These are phyloP conservation scores for Lycopodina hypogea DNA, from an alignment of 37 sponge, comb jelly and placozoan species.

Conservation along the genomic window DNA sequence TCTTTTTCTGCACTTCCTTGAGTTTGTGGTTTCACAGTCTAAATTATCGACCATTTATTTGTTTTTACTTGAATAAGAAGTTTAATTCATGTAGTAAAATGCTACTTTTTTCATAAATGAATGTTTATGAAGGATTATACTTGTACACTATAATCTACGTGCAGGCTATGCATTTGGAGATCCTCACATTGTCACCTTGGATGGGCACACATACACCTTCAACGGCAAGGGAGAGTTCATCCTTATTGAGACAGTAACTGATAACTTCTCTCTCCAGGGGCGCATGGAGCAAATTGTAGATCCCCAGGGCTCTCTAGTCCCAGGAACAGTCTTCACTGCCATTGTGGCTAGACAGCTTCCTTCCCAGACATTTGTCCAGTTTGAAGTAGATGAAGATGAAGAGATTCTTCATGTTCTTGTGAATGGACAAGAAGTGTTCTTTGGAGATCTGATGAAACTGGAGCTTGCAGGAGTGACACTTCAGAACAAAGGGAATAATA, in stretches of 20 bases:
- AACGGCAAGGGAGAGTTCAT: slow-evolving; percentile 76
- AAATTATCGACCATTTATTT: too few relatives aligned
- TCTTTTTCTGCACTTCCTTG: too few relatives aligned
- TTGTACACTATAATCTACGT: too few relatives aligned
- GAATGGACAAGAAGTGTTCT: slow-evolving; percentile 34
- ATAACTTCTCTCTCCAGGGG: slow-evolving; percentile 66
- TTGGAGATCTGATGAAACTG: slow-evolving; percentile 40
- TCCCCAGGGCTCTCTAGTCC: neutral
- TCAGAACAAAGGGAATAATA: slow-evolving; percentile 13
- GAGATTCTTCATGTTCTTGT: slow-evolving; percentile 7
- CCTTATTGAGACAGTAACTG: slow-evolving; percentile 50
- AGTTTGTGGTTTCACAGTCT: too few relatives aligned
- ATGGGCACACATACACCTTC: slow-evolving; percentile 64
- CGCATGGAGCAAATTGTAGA: slow-evolving; percentile 50
- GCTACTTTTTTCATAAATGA: too few relatives aligned
- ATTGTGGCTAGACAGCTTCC: slow-evolving; percentile 29
- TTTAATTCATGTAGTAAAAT: too few relatives aligned
- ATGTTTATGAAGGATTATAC: too few relatives aligned
- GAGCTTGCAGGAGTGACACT: slow-evolving; percentile 38
- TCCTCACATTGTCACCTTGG: slow-evolving; percentile 73
- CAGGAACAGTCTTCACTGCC: slow-evolving; percentile 68
- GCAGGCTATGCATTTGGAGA: slow-evolving; percentile 72
- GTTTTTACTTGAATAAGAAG: too few relatives aligned
- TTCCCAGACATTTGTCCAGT: neutral
- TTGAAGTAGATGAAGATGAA: neutral